These are phyloP conservation scores for Ctenomys sociabilis DNA, from an alignment of 2,113 vertebrate genomes.

Conservation along the genomic window DNA sequence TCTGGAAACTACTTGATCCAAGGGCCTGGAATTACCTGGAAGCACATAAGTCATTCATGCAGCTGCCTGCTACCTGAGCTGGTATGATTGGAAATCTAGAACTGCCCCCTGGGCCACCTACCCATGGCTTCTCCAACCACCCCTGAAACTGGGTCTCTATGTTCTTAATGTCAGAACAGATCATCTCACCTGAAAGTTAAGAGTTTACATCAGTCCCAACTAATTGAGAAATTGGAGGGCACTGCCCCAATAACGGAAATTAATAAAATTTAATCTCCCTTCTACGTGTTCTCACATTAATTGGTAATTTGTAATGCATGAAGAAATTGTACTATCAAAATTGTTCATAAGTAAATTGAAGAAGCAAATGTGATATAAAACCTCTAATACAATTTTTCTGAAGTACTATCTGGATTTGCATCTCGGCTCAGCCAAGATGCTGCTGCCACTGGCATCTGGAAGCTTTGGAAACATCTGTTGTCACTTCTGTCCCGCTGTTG, in stretches of 20 bases:
- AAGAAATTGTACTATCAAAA: conserved; percentile 47
- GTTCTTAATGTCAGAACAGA: background rate
- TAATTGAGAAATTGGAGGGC: background rate
- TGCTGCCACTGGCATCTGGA: background rate
- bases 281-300: background rate
- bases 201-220: conserved; percentile 19
- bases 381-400: background rate
- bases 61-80: background rate
- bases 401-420: background rate
- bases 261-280: conserved; percentile 9
- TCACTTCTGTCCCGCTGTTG: background rate
- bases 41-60: background rate
- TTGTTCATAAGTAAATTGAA: background rate
- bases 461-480: background rate
- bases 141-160: background rate
- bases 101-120: background rate
- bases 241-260: background rate
- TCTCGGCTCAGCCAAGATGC: background rate
- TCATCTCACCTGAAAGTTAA: background rate
- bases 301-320: conserved; percentile 24
- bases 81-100: no score
- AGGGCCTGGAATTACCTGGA: background rate
- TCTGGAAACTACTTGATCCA: background rate
- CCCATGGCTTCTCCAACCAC: background rate
- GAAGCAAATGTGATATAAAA: background rate